Evolutionary conservation across 2,113 vertebrate genomes (phyloP).

Genomic region (Nycticebus coucang): DNA sequence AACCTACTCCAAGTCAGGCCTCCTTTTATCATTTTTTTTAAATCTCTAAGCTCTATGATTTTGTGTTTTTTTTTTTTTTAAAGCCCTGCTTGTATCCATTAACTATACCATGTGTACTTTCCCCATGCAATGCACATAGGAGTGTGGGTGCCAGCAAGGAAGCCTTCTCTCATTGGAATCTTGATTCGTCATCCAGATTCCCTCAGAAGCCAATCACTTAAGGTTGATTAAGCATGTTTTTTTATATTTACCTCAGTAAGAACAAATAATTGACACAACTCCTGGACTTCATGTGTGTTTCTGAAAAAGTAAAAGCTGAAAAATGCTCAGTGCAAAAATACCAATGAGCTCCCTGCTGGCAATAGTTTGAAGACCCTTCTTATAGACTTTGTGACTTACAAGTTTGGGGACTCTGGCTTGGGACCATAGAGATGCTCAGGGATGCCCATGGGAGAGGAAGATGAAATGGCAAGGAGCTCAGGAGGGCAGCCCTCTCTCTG

Average conservation of each 20-base stretch:
- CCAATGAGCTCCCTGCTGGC: not conserved
- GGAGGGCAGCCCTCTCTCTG: not conserved
- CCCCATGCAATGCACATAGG: not conserved
- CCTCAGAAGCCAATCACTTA: not conserved
- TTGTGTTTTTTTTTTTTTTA: not conserved
- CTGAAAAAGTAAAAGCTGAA: not conserved
- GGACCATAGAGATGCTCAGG: not conserved
- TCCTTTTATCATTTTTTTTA: not conserved
- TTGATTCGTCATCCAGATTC: not conserved
- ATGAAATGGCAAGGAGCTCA: not conserved
- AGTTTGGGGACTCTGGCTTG: not conserved
- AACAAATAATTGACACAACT: not conserved
- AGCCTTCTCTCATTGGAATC: not conserved
- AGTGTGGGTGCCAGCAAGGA: not conserved
- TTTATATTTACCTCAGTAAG: not conserved
- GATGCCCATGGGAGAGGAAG: not conserved
- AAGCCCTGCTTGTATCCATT: not conserved
- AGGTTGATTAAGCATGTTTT: not conserved
- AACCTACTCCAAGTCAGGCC: not conserved
- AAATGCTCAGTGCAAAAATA: not conserved
- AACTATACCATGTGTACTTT: not conserved
- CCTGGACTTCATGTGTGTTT: not conserved
- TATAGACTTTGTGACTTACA: not conserved
- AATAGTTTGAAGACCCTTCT: not conserved
- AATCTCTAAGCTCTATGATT: not conserved